Base-by-base conservation (phyloP, 2,113 vertebrate species). In the Raphicerus campestris region DNA sequence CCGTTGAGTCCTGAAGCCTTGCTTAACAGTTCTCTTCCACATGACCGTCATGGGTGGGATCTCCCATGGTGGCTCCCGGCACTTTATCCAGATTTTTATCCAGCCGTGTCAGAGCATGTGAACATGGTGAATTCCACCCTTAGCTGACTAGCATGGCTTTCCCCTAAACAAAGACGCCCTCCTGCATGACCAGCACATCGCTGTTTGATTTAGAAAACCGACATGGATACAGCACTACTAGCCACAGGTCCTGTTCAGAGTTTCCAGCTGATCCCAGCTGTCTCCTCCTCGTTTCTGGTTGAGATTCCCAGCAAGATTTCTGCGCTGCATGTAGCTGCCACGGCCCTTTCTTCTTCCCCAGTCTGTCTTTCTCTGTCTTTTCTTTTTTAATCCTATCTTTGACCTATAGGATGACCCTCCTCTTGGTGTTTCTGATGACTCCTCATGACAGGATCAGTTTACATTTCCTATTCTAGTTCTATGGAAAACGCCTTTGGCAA, bases 211-310 rank as follows among this genome's bases (percentile, higher is more conserved):
- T 19, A 70, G 39, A 17, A 58, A 47, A 58, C 5, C 0, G 10
- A 2, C 0, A 1, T 32, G 28, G 39, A 26, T 4, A 32, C 28
- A 89, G 5, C 28, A 11, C 0, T 4, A 10, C 8, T 53, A 3
- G 15, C 30, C 53, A 1, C 1, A 56, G 39, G 39, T 24, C 39
- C 39, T 32, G 8, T 24, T 58, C 19, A n/a, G 45, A 58, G 56
- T 24, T 56, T 58, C 7, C 19, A 58, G 7, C 5, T 4, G 20
- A 58, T 16, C 39, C 39, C 32, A 45, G 58, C 7, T 0, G 9
- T 47, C 28, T 32, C 17, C 35, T 58, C 51, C 45, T 58, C 70
- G 13, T 58, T 45, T 47, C 63, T 10, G 15, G 28, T 16, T 45
- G 39, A 24, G 19, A n/a, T 26, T 45, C 39, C 3, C 19, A 16